phyloP scores from a whole-genome alignment of 2,888 invertebrate species.

The Erebia ligea region DNA sequence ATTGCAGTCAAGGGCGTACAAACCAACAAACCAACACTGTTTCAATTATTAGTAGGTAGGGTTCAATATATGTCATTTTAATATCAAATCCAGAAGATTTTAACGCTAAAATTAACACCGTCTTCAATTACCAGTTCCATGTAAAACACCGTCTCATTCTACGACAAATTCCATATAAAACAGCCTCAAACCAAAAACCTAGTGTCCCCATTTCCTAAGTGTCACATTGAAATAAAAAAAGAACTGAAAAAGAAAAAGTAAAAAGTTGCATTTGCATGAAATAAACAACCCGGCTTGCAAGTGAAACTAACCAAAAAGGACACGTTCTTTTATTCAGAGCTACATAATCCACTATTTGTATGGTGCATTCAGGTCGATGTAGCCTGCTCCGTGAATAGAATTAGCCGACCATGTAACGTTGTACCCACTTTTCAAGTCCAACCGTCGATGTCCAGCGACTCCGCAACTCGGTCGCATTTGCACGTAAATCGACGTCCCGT shows the following conservation, averaged over 20 bases:
- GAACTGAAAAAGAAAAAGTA: slow-evolving; percentile 10
- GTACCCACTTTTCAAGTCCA: slow-evolving; percentile 53
- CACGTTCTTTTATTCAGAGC: slow-evolving; percentile 34
- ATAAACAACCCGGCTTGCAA: slow-evolving; percentile 34
- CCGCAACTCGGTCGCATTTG: slow-evolving; percentile 61
- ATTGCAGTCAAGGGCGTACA: too few species aligned
- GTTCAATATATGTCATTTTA: too few species aligned
- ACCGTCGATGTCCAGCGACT: slow-evolving; percentile 60
- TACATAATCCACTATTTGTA: slow-evolving; percentile 61
- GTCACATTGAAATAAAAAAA: slow-evolving; percentile 19
- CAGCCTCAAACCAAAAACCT: not conserved
- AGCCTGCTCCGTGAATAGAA: slow-evolving; percentile 58
- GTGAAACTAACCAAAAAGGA: slow-evolving; percentile 42
- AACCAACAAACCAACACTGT: too few species aligned
- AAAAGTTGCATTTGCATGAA: slow-evolving; percentile 33
- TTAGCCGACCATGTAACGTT: slow-evolving; percentile 55
- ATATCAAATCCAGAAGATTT: too few species aligned
- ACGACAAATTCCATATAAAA: not conserved
- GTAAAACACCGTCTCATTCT: not conserved
- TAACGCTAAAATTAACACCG: too few species aligned
- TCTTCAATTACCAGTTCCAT: not conserved
- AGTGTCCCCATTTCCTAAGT: slow-evolving; percentile 2
- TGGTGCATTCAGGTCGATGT: slow-evolving; percentile 56
- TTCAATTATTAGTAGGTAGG: too few species aligned
- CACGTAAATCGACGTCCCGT: slow-evolving; percentile 52